Percentiles rank a stretch among this genome's conserved stretches.
These are phyloP conservation scores for Ailuropoda melanoleuca DNA, from an alignment of 2,113 vertebrate species.

Conservation along the genomic window DNA sequence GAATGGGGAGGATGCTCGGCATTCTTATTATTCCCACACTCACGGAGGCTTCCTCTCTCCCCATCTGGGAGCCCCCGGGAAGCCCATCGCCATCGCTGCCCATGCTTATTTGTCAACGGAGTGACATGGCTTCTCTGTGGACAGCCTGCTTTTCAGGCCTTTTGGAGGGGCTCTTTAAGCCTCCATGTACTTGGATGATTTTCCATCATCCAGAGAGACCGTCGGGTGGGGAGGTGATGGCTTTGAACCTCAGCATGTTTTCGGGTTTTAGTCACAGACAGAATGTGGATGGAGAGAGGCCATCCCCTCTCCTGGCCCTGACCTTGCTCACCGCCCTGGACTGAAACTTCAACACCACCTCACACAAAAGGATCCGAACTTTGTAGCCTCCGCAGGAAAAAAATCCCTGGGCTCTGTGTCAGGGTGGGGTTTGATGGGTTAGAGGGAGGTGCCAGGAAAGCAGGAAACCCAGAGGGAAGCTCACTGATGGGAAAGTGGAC, in stretches of 20 bases:
- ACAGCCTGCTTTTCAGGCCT: constrained; percentile 41
- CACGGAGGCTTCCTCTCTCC: not conserved
- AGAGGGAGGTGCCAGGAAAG: not conserved
- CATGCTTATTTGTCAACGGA: constrained; percentile 47
- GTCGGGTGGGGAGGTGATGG: not conserved
- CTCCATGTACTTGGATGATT: not conserved
- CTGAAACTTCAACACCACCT: not conserved
- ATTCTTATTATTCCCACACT: constrained; percentile 60
- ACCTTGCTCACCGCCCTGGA: not conserved
- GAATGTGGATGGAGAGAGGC: not conserved
- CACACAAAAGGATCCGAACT: not conserved
- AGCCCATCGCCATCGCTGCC: not conserved
- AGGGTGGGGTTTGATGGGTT: not conserved
- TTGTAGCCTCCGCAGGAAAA: too few species aligned
- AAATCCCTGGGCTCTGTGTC: not conserved
- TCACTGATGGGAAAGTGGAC: not conserved
- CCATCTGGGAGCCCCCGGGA: not conserved
- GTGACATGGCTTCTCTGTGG: constrained; percentile 60
- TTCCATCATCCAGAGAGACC: constrained; percentile 20
- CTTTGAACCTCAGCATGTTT: not conserved
- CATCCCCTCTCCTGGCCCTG: not conserved
- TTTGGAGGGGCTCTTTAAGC: constrained; percentile 51
- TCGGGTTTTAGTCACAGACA: not conserved
- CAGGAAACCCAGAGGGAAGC: not conserved
- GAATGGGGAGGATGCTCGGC: constrained; percentile 56